These are phyloP conservation scores for Herpetotheres cachinnans DNA, from an alignment of 2,113 vertebrate species.

Conservation along the genomic window DNA sequence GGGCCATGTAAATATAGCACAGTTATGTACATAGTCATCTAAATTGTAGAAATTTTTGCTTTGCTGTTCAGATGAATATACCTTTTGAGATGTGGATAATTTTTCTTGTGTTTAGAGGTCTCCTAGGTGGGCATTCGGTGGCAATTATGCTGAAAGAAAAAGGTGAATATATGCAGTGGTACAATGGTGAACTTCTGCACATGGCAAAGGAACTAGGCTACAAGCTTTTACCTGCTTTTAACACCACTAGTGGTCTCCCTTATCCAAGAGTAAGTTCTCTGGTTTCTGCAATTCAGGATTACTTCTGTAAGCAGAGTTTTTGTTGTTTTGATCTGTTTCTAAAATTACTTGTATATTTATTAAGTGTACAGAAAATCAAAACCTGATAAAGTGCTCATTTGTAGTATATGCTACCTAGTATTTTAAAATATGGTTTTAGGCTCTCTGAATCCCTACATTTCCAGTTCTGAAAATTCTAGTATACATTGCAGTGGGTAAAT, in stretches of 20 bases:
- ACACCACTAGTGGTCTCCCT: slow-evolving; percentile 97
- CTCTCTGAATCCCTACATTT: background rate
- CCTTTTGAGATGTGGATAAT: background rate
- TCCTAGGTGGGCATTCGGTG: slow-evolving; percentile 94
- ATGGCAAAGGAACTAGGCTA: slow-evolving; percentile 96
- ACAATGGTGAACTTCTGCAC: slow-evolving; percentile 90
- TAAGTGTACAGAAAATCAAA: background rate
- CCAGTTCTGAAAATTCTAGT: background rate
- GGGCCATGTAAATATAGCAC: background rate
- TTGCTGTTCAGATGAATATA: background rate
- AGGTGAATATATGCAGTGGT: slow-evolving; percentile 93
- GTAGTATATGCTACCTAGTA: background rate
- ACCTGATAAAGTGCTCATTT: background rate
- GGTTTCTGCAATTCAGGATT: background rate
- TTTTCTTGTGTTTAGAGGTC: slow-evolving; percentile 78
- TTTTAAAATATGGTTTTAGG: background rate
- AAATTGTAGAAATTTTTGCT: background rate
- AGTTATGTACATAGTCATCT: background rate
- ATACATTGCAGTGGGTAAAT: background rate
- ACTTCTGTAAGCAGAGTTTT: background rate
- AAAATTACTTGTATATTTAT: background rate
- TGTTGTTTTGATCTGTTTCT: background rate
- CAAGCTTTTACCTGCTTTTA: slow-evolving; percentile 94
- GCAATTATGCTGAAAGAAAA: slow-evolving; percentile 94
- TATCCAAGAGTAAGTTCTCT: slow-evolving; percentile 91